phyloP scores from a whole-genome alignment of 2,888 invertebrate species.

The Colostygia pectinataria region DNA sequence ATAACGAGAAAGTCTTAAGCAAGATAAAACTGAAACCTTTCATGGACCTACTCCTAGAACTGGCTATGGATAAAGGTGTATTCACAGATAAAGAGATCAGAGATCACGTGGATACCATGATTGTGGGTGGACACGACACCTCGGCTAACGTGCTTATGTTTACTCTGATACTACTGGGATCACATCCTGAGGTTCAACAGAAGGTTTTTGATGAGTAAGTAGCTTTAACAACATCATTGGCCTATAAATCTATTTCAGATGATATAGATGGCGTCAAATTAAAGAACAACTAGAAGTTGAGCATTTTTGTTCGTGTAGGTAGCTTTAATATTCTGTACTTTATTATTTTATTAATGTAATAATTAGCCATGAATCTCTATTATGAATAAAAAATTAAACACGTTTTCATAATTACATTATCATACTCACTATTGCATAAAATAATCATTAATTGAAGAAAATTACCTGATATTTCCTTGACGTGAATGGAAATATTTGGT shows the following conservation, averaged over 20 bases:
- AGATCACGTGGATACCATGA: conserved; percentile 84
- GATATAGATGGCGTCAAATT: too few species aligned
- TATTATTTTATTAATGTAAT: too few species aligned
- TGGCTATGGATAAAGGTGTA: conserved; percentile 61
- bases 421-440: too few species aligned
- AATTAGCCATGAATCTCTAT: too few species aligned
- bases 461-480: not conserved
- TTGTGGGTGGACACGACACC: conserved; percentile 81
- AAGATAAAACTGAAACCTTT: conserved; percentile 74
- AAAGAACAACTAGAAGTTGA: too few species aligned
- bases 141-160: conserved; percentile 70
- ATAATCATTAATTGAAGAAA: not conserved
- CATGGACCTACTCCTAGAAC: conserved; percentile 78
- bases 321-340: too few species aligned
- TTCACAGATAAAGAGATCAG: conserved; percentile 77
- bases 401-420: too few species aligned
- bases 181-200: conserved; percentile 66
- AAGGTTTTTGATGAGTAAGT: conserved; percentile 60
- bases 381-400: too few species aligned
- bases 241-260: too few species aligned
- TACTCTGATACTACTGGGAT: conserved; percentile 65
- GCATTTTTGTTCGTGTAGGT: too few species aligned
- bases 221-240: not conserved
- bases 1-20: conserved; percentile 42
- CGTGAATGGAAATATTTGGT: not conserved